Evolutionary conservation across 2,797 vertebrate species (phyloP), one percentile per base, ranked within the genome.

Genomic region (Selene dorsalis): DNA sequence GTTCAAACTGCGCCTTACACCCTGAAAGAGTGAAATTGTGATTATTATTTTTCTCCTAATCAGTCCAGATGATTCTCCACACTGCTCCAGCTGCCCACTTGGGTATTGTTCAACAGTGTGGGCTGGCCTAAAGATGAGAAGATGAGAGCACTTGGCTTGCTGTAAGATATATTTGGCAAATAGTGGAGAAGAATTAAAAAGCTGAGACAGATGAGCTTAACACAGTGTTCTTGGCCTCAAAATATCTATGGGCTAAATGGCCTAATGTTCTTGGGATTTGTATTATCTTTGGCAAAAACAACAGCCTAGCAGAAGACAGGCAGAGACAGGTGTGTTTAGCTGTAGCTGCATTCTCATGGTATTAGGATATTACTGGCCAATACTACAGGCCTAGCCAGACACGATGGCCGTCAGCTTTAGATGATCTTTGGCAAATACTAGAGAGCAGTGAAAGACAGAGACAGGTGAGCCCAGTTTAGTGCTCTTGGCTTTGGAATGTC

Each of bases 391-490:
- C 53, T 10, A 0, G 70, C 80, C 84, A 87, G 77, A 73, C 75
- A 88, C 65, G 82, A 87, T 16, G 4, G 50, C 62, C 50, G 48
- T 85, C 67, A 9, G 52, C 89, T 91, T 92, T 88, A 85, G 73
- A 88, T 69, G 84, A 73, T 88, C 85, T 85, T 80, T 92, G 89
- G 89, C 83, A 84, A 92, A 90, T 88, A 85, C 75, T 63, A 32
- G 39, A 75, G 79, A 55, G 10, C 24, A 18, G 77, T 90, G 90
- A 94, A 39, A 79, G 90, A 90, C 91, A 78, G 88, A 83, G 77
- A 88, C 93, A 93, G 91, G 90, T 93, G 92, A 90, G 66, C 18
- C 68, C 43, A 67, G 79, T 84, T 80, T 39, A 89, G 83, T 20
- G 0, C 75, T 78, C 63, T 75, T 87, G 86, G 90, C 86, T 87